Percentiles rank a stretch among this genome's conserved stretches.
Evolutionary conservation across 1,140 invertebrate species (phyloP).

Genomic region (Antheraea mylitta): DNA sequence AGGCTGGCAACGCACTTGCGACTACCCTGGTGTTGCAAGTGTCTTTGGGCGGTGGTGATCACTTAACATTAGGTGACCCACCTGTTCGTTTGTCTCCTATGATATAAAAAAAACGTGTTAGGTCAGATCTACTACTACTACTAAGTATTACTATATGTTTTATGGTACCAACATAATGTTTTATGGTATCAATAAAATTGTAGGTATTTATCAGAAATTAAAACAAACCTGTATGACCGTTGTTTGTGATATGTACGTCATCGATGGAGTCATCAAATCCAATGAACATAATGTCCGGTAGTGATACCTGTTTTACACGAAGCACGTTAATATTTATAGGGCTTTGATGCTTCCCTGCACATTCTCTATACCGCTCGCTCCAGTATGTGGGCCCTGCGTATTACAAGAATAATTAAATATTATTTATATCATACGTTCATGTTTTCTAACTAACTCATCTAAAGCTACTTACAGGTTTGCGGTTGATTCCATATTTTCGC

Average conservation of each 20-base stretch:
- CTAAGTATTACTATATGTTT: too few relatives aligned
- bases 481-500: too few relatives aligned
- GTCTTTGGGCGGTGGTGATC: too few relatives aligned
- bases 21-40: too few relatives aligned
- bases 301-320: slow-evolving; percentile 79
- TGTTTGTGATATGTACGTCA: slow-evolving; percentile 82
- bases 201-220: background rate
- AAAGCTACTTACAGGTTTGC: too few relatives aligned
- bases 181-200: too few relatives aligned
- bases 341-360: slow-evolving; percentile 89
- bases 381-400: slow-evolving; percentile 84
- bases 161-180: too few relatives aligned
- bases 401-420: background rate
- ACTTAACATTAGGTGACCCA: too few relatives aligned
- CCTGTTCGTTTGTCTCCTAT: too few relatives aligned
- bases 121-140: too few relatives aligned
- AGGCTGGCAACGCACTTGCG: too few relatives aligned
- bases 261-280: slow-evolving; percentile 80
- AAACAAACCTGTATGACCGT: slow-evolving; percentile 84
- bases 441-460: background rate
- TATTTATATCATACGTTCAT: background rate
- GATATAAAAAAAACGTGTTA: too few relatives aligned
- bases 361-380: slow-evolving; percentile 83
- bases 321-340: slow-evolving; percentile 90
- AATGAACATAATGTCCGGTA: slow-evolving; percentile 79